Evolutionary conservation across 2,888 invertebrate species (phyloP).

Genomic region (Callyntrura guangdongensis): DNA sequence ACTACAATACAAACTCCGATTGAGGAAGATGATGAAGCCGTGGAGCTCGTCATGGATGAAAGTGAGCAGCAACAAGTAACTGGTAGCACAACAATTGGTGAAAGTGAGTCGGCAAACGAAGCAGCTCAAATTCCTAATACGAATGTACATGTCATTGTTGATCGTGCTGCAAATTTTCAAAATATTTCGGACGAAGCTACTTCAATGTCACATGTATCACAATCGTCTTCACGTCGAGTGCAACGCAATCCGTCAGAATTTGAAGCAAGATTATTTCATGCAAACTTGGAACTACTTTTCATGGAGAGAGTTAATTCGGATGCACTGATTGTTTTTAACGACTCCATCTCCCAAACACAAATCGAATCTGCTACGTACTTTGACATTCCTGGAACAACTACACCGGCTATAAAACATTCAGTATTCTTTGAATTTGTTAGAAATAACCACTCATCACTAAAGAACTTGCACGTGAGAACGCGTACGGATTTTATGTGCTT

Average conservation of each 20-base stretch:
- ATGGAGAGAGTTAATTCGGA: not conserved
- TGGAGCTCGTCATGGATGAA: not conserved
- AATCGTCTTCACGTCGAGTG: not conserved
- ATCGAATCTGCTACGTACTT: constrained; percentile 36
- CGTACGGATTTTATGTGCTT: constrained; percentile 78
- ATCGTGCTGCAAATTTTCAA: constrained; percentile 48
- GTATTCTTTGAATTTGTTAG: constrained; percentile 72
- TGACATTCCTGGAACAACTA: not conserved
- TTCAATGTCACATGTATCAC: not conserved
- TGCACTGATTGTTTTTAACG: constrained; percentile 33
- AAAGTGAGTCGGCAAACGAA: not conserved
- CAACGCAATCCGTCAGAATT: constrained; percentile 49
- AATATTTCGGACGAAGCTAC: not conserved
- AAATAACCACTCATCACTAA: constrained; percentile 62
- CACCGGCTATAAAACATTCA: constrained; percentile 50
- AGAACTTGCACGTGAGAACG: constrained; percentile 63
- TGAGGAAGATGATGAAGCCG: not conserved
- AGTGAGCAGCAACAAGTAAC: not conserved
- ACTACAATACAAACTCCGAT: not conserved
- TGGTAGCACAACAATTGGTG: not conserved
- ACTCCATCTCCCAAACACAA: constrained; percentile 53
- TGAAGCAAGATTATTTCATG: constrained; percentile 63
- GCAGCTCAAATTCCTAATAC: constrained; percentile 40
- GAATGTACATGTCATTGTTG: constrained; percentile 55
- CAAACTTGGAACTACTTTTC: constrained; percentile 64